These are phyloP conservation scores for Acrobasis consociella DNA, from an alignment of 2,888 invertebrate genomes.

Conservation along the genomic window DNA sequence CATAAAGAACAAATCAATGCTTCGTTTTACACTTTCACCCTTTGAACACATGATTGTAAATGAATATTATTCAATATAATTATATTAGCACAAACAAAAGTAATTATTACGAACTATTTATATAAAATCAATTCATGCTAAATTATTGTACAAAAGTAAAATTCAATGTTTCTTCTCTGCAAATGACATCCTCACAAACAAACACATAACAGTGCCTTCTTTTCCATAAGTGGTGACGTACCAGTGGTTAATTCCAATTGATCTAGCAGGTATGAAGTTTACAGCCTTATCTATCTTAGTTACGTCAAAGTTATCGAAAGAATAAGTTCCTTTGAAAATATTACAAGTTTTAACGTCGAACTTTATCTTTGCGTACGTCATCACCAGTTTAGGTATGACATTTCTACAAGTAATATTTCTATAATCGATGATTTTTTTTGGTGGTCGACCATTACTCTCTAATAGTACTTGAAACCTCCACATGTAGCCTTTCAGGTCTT, in stretches of 20 bases:
- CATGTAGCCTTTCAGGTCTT: not conserved
- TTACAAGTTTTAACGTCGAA: not conserved
- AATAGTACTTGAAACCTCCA: not conserved
- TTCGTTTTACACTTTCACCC: no score
- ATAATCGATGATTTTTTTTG: not conserved
- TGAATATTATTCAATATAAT: no score
- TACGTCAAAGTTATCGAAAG: not conserved
- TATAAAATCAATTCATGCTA: no score
- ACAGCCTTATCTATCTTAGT: conserved; percentile 5
- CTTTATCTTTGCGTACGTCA: not conserved
- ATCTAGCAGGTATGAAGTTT: conserved; percentile 5
- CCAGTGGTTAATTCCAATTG: not conserved
- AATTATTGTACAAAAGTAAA: no score
- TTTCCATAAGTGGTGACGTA: not conserved
- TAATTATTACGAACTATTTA: no score
- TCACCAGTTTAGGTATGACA: not conserved
- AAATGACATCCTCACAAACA: not conserved
- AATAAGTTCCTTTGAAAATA: not conserved
- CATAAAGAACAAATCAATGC: no score
- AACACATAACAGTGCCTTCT: not conserved
- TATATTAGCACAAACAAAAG: no score
- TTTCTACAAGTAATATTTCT: not conserved
- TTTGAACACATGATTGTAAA: no score
- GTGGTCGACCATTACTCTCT: not conserved
- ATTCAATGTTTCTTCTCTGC: no score